These are phyloP conservation scores for Parnassius apollo DNA, from an alignment of 2,888 invertebrate species.

Conservation along the genomic window DNA sequence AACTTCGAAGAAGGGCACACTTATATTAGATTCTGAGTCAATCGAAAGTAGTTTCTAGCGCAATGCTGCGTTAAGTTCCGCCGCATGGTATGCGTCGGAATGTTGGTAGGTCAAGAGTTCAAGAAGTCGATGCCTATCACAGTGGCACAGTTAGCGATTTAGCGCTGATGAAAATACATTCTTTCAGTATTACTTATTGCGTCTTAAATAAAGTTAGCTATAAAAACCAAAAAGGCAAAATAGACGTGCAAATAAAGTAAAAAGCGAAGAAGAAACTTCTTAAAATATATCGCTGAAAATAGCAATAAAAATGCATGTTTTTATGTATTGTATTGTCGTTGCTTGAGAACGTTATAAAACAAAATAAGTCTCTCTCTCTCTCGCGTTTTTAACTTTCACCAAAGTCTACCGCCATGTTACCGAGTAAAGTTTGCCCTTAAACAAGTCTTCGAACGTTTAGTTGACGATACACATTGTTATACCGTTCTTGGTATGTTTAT, in stretches of 20 bases:
- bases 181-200: too few relatives aligned
- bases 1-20: neutral
- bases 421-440: conserved; percentile 2
- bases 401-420: conserved; percentile 7
- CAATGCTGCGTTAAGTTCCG: neutral
- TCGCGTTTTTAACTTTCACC: conserved; percentile 22
- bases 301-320: conserved; percentile 19
- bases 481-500: neutral
- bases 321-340: conserved; percentile 16
- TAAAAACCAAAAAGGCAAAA: too few relatives aligned
- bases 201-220: too few relatives aligned
- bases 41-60: conserved; percentile 1
- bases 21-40: neutral
- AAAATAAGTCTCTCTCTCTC: conserved; percentile 13
- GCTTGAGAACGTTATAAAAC: conserved; percentile 18
- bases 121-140: neutral
- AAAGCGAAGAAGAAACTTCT: neutral
- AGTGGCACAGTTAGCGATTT: neutral
- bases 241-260: neutral
- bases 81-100: neutral
- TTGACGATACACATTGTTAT: conserved; percentile 5
- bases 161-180: neutral
- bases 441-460: neutral
- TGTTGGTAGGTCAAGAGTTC: conserved; percentile 2
- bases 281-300: neutral